Base-by-base conservation (phyloP, 2,888 invertebrate genomes). In the Pristionchus mayeri region DNA sequence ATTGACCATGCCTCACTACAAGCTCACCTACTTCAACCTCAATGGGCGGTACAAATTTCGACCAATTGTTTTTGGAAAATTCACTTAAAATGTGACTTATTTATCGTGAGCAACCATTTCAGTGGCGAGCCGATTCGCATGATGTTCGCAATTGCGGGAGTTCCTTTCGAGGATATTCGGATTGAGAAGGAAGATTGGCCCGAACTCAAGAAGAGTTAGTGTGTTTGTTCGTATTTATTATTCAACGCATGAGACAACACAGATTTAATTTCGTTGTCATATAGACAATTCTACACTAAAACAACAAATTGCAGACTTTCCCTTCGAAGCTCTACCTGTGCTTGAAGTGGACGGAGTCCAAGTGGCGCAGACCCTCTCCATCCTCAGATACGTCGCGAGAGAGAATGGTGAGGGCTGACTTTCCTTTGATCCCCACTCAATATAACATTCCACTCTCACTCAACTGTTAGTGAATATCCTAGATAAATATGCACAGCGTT, bases 61-160 rank as follows among this genome's bases (percentile, higher is more conserved):
- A n/a, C n/a, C n/a, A n/a, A n/a, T n/a, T n/a, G n/a, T n/a, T n/a
- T n/a, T n/a, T n/a, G n/a, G n/a, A n/a, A n/a, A n/a, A n/a, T n/a
- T n/a, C n/a, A n/a, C n/a, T n/a, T n/a, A n/a, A n/a, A n/a, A n/a
- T n/a, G n/a, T n/a, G n/a, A n/a, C n/a, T n/a, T n/a, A n/a, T n/a
- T n/a, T n/a, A n/a, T n/a, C n/a, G n/a, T n/a, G n/a, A 44, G 13
- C 44, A 44, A 44, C 27, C 16, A n/a, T 75, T 75, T 11, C 30
- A 78, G 76, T 21, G 76, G 48, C 30, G 76, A 78, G 50, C 76
- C 76, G 4, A 78, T 78, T 24, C 76, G 76, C 50, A 78, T 78
- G 76, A 50, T 78, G 76, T 78, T 78, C 76, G 50, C 50, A 7
- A 48, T 78, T 9, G 76, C 50, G 16, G 76, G 76, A 1, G 50